These are phyloP conservation scores for Azemiops feae DNA, from an alignment of 2,113 vertebrate species.

Conservation along the genomic window DNA sequence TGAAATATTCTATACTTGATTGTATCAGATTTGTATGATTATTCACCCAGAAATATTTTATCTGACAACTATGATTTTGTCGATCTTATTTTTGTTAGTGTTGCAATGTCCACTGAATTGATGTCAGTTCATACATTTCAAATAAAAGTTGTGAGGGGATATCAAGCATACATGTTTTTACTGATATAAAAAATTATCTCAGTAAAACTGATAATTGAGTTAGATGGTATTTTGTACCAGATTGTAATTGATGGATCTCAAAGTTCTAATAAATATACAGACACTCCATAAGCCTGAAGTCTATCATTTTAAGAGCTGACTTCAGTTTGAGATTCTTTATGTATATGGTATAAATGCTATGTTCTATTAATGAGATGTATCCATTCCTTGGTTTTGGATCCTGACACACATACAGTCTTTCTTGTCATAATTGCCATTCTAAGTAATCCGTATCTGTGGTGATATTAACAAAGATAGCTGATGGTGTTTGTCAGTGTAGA, in stretches of 20 bases:
- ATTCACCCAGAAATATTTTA: background rate
- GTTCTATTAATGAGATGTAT: background rate
- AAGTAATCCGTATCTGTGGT: background rate
- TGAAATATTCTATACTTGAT: background rate
- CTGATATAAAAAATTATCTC: background rate
- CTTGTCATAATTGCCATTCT: background rate
- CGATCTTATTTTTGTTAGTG: background rate
- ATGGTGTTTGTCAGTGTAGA: background rate
- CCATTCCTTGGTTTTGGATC: background rate
- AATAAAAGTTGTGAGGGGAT: background rate
- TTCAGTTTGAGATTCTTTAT: background rate
- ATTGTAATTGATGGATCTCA: background rate
- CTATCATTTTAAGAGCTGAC: background rate
- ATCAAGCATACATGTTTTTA: background rate
- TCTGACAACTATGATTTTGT: background rate
- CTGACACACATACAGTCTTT: background rate
- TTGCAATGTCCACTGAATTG: background rate
- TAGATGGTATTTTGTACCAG: background rate
- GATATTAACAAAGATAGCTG: background rate
- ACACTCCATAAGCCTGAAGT: background rate
- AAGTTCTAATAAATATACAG: background rate
- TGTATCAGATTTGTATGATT: background rate
- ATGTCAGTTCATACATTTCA: background rate
- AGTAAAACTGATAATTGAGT: background rate
- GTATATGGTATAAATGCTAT: background rate